A percentile compares a stretch with the other conserved stretches of the same genome.
phyloP scores from a whole-genome alignment of 2,888 invertebrate species.

The Dicyrtoma fusca region DNA sequence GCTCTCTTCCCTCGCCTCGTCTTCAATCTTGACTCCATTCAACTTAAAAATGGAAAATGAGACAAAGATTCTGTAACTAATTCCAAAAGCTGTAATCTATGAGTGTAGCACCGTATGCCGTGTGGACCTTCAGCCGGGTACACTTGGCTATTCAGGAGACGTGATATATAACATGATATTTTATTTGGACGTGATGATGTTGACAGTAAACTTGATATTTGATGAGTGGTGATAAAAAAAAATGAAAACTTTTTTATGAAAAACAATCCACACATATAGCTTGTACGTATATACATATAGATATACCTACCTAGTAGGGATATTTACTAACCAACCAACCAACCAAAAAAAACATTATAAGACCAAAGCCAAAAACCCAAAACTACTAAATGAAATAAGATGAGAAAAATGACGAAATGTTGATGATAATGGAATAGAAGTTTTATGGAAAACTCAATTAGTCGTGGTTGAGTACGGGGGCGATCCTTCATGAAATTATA shows the following conservation, averaged over 20 bases:
- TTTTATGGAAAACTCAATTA: constrained; percentile 39
- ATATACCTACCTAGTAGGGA: background rate
- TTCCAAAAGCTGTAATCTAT: no score
- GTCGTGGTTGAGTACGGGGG: constrained; percentile 34
- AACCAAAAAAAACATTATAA: no score
- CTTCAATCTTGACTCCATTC: background rate
- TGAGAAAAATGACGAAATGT: constrained; percentile 23
- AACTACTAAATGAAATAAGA: constrained; percentile 12
- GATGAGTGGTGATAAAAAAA: constrained; percentile 11
- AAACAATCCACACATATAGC: no score
- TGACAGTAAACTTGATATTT: constrained; percentile 29
- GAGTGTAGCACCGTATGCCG: no score
- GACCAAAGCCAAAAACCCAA: no score
- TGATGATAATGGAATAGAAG: constrained; percentile 31
- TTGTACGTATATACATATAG: no score
- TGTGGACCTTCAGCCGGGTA: no score
- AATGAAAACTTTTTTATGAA: background rate
- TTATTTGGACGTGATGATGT: constrained; percentile 12
- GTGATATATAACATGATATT: background rate
- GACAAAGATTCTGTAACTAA: background rate
- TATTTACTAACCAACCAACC: no score
- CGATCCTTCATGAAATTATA: constrained; percentile 33
- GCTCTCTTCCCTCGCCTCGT: background rate
- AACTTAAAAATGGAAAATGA: background rate
- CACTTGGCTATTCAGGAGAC: no score